Base-by-base conservation (phyloP, 2,888 invertebrate species). In the Elysia crispata region DNA sequence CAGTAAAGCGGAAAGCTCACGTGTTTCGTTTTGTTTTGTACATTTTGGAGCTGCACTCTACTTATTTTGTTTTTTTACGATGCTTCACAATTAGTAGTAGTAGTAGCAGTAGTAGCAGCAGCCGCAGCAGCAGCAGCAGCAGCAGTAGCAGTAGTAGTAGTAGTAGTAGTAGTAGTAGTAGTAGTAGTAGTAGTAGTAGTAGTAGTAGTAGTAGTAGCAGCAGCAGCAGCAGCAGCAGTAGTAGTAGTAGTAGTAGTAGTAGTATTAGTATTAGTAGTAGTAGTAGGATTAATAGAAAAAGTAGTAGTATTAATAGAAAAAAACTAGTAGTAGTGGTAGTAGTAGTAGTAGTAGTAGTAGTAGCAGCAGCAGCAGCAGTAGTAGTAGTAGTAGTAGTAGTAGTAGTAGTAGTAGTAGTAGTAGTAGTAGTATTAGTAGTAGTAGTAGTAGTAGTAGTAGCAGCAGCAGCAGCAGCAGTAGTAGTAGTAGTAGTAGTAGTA, bases 311-410 rank as follows among this genome's bases (percentile, higher is more conserved):
- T 54, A 23, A 20, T 20, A 23, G 13, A 64, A 23, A 20, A 64
- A 23, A 20, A 64, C 18, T 64, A 64, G 64, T 64, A 64, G 64
- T 23, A 64, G 64, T 64, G 23, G 64, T 64, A 64, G 23, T 64
- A 64, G 64, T 64, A 64, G 64, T 64, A 64, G 23, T 64, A 64
- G 64, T 64, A 64, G 64, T 64, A 64, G 64, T 64, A 64, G 64
- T 64, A 64, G 64, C 23, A 64, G 23, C 23, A 64, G 64, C 23
- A 64, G 64, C 23, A 64, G 64, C 23, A 64, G 64, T 64, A 64
- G 64, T 64, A 64, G 64, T 64, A 64, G 64, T 64, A 64, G 64
- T 64, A 64, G 64, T 64, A 64, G 64, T 64, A 64, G 64, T 64
- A 64, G 64, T 64, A 64, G 64, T 64, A 64, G 64, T n/a, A n/a